These are phyloP conservation scores for Oryzias javanicus DNA, from an alignment of 2,113 vertebrate species.

Conservation along the genomic window DNA sequence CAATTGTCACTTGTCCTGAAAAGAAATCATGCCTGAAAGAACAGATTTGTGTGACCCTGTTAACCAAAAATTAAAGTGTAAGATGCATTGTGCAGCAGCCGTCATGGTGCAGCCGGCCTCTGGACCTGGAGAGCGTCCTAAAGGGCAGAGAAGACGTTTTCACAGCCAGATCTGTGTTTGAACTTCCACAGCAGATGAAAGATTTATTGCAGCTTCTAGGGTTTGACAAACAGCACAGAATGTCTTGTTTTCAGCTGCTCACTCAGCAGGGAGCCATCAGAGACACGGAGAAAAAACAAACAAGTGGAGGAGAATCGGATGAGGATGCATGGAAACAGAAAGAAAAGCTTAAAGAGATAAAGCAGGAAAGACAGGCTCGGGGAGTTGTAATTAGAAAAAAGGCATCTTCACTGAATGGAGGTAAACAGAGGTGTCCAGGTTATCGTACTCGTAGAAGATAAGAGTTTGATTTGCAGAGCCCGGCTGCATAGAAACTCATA, in stretches of 20 bases:
- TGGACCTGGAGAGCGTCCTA: neutral
- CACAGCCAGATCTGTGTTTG: constrained; percentile 6
- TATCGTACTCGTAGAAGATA: constrained; percentile 15
- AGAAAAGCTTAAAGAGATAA: constrained; percentile 13
- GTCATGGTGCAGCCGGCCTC: neutral
- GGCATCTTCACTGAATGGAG: too few relatives aligned
- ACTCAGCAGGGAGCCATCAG: neutral
- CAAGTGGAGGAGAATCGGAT: neutral
- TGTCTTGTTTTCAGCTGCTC: constrained; percentile 4
- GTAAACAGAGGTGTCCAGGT: neutral
- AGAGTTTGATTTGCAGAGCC: constrained; percentile 18
- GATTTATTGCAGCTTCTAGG: constrained; percentile 22
- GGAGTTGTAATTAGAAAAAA: too few relatives aligned
- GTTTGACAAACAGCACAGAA: constrained; percentile 17
- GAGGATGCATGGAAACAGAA: neutral
- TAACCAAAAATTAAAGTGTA: neutral
- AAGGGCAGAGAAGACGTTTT: neutral
- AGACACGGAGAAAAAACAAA: neutral
- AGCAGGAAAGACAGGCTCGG: too few relatives aligned
- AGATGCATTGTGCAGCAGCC: neutral
- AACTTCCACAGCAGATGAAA: constrained; percentile 25
- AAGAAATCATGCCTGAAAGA: neutral
- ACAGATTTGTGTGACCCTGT: neutral
- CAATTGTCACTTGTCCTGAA: too few relatives aligned
- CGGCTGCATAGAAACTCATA: constrained; percentile 12